Base-by-base conservation (phyloP, 2,113 vertebrate genomes). In the Ictidomys tridecemlineatus region DNA sequence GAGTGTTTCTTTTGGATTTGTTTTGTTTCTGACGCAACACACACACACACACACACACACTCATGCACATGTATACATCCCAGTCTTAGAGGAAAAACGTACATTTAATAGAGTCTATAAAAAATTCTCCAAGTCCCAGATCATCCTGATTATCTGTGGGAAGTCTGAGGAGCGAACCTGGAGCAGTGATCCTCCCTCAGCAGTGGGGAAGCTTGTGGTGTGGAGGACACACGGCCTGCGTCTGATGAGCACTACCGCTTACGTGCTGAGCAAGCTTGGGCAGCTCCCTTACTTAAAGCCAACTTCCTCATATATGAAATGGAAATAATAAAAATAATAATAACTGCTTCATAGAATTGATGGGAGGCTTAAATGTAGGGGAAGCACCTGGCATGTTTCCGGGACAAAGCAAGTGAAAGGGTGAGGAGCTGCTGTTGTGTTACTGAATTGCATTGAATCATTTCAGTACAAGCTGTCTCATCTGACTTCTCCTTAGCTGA, bases 401-500 rank as follows among this genome's bases (percentile, higher is more conserved):
- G 85, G 69, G 72, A 80, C 72, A 88, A 34, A 95, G 30, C 26
- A 74, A 89, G 9, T 8, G 67, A 89, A 69, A 9, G 56, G 30
- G 42, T 42, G 34, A 87, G 3, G 51, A 37, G 22, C 45, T 24
- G 67, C 18, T 56, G n/a, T 34, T 76, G 78, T 72, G 26, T 37
- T 85, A 4, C 5, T 18, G 56, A 56, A 56, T 56, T 56, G 17
- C 18, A 18, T 80, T 37, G 77, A 91, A 24, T 84, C 69, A 74
- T 94, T 95, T 69, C 37, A 58, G 12, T 74, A 18, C 53, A 73
- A 4, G 61, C 24, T n/a, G 13, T 77, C 37, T 83, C 39, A 56
- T 63, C 18, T 58, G 72, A 63, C 58, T 56, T 90, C 79, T 86
- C 48, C 58, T 77, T 69, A 48, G 10, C 26, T 74, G 45, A 34